A percentile compares a stretch with the other conserved stretches of the same genome.
Evolutionary conservation across 1,140 invertebrate species (phyloP).

Genomic region (Pygmarrhopalites habei): DNA sequence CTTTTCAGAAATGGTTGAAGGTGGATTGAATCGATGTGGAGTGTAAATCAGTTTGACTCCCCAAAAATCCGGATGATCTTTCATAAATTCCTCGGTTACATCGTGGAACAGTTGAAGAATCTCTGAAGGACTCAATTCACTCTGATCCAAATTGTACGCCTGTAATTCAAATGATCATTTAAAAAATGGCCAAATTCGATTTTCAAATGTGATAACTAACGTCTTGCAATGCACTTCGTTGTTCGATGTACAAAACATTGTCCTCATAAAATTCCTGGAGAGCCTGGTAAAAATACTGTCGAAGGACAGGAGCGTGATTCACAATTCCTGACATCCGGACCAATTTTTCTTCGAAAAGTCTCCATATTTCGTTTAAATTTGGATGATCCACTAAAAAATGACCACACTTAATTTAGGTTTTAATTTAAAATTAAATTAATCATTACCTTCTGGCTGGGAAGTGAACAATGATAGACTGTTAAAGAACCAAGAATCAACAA

Average conservation of each 20-base stretch:
- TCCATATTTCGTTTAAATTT: conserved; percentile 60
- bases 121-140: conserved; percentile 48
- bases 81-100: conserved; percentile 52
- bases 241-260: conserved; percentile 71
- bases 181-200: too few species aligned
- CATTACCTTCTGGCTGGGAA: conserved; percentile 49
- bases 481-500: conserved; percentile 51
- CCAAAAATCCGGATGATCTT: conserved; percentile 58
- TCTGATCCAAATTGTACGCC: conserved; percentile 60
- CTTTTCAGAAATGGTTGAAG: conserved; percentile 16
- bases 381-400: conserved; percentile 48
- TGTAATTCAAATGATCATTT: too few species aligned
- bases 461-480: conserved; percentile 54
- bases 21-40: conserved; percentile 42
- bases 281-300: conserved; percentile 61
- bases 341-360: conserved; percentile 58
- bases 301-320: conserved; percentile 61
- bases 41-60: conserved; percentile 66
- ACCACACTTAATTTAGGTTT: too few species aligned
- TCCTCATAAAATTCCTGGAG: conserved; percentile 65
- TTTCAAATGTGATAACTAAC: too few species aligned
- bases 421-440: too few species aligned
- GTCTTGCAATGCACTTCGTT: conserved; percentile 50
- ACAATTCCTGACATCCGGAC: conserved; percentile 53
- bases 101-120: conserved; percentile 54